Conservation (phyloP, 1,140 invertebrate genomes). For the Heterodera carotae region DNA sequence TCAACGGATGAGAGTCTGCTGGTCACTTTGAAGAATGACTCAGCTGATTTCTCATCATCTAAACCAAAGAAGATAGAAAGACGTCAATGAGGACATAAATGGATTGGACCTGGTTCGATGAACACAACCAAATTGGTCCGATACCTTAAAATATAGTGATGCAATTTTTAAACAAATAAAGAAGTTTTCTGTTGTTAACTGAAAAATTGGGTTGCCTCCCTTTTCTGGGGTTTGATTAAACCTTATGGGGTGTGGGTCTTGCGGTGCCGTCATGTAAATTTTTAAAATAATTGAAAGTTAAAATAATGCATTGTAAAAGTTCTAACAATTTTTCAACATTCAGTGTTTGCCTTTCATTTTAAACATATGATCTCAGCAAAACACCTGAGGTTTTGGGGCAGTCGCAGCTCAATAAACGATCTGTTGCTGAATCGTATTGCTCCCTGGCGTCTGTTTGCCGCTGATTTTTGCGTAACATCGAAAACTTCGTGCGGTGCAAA, state of each 20-base stretch:
- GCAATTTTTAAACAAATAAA: too few relatives aligned
- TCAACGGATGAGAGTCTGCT: slow-evolving; percentile 11
- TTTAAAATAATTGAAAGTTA: background rate
- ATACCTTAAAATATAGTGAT: slow-evolving; percentile 26
- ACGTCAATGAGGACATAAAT: background rate
- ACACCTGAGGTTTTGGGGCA: slow-evolving; percentile 36
- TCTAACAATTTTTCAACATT: too few relatives aligned
- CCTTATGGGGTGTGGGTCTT: too few relatives aligned
- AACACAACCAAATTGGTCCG: slow-evolving; percentile 22
- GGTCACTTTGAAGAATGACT: slow-evolving; percentile 21
- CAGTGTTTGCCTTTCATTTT: too few relatives aligned
- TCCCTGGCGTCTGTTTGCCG: background rate
- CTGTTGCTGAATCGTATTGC: background rate
- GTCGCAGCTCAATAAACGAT: slow-evolving; percentile 37
- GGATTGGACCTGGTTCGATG: slow-evolving; percentile 11
- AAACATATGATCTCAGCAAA: background rate
- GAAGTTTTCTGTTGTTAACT: too few relatives aligned
- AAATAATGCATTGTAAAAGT: background rate
- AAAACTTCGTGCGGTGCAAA: slow-evolving; percentile 46
- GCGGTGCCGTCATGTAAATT: too few relatives aligned
- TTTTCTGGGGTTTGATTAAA: too few relatives aligned
- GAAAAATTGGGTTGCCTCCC: too few relatives aligned
- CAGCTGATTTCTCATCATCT: slow-evolving; percentile 31
- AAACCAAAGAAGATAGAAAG: background rate
- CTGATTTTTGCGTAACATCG: slow-evolving; percentile 46